Evolutionary conservation across 2,113 vertebrate species (phyloP), one percentile per base, ranked within the genome.

Genomic region (Actinemys pallida): DNA sequence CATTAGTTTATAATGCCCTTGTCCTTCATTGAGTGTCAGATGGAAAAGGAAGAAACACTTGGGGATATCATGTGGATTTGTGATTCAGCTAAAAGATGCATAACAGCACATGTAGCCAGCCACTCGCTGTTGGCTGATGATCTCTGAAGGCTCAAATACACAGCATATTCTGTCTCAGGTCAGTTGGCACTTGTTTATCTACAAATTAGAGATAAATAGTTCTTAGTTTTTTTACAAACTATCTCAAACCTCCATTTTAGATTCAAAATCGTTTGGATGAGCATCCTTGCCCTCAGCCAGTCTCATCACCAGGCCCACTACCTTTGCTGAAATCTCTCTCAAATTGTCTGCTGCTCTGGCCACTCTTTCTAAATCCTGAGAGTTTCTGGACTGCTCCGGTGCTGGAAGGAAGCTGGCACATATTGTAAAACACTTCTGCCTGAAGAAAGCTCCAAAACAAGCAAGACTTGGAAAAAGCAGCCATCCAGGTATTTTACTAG

Each of bases 81-180:
- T 87, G 91, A 54, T 52, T 86, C 47, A 72, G 17, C 56, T 88
- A 42, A 52, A 84, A 82, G 16, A 50, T 47, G 14, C 20, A 4
- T 52, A 29, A 59, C 50, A 24, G 69, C 39, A 8, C 9, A 4
- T 88, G 72, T 16, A 91, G 65, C 22, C n/a, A 42, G 20, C n/a
- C 1, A 0, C 3, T 84, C 19, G 69, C 88, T 90, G 0, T 0
- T 83, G 53, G 50, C n/a, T 83, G 13, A 31, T 53, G 47, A 39
- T 59, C 75, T 90, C 81, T 76, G 81, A 39, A 90, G 57, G 45
- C 88, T 90, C 50, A 75, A 83, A 86, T 1, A 8, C 75, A 14
- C 3, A 53, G 17, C 3, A 4, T 56, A 19, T 39, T 87, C 17
- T 35, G 62, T 47, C n/a, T 75, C 56, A 81, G 12, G 56, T 78